Evolutionary conservation across 2,888 invertebrate species (phyloP).

Genomic region (Melanargia galathea): DNA sequence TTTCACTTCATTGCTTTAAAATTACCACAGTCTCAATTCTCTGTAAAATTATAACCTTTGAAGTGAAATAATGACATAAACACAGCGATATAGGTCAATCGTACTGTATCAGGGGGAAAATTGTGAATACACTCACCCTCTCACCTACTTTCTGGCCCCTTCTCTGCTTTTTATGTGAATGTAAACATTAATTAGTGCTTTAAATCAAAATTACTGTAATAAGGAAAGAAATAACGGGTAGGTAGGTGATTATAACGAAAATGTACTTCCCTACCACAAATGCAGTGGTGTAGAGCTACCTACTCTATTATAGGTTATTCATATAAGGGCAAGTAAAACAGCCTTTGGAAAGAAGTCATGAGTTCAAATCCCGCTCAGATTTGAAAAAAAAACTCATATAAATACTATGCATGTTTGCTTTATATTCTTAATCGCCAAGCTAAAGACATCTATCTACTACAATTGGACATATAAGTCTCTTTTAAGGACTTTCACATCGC

Average conservation of each 20-base stretch:
- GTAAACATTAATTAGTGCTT: conserved; percentile 22
- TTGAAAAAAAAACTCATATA: no score
- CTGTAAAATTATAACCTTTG: conserved; percentile 19
- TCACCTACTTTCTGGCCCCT: conserved; percentile 45
- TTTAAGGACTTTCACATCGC: no score
- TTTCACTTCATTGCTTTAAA: neutral
- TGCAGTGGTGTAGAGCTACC: no score
- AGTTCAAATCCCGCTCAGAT: no score
- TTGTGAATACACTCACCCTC: conserved; percentile 46
- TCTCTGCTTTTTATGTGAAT: conserved; percentile 26
- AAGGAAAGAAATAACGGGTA: conserved; percentile 5
- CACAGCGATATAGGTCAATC: conserved; percentile 47
- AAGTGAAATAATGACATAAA: conserved; percentile 21
- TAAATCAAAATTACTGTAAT: conserved; percentile 27
- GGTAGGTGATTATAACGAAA: neutral
- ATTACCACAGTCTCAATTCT: neutral
- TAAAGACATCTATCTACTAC: no score
- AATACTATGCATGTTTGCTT: no score
- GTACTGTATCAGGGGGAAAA: conserved; percentile 42
- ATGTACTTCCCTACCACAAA: neutral
- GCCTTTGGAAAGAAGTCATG: no score
- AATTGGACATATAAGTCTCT: no score
- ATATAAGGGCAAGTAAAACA: no score
- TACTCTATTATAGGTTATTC: no score
- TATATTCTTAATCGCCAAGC: no score